A percentile compares a stretch with the other conserved stretches of the same genome.
phyloP scores from a whole-genome alignment of 2,888 invertebrate species.

The Conistra vaccinii region DNA sequence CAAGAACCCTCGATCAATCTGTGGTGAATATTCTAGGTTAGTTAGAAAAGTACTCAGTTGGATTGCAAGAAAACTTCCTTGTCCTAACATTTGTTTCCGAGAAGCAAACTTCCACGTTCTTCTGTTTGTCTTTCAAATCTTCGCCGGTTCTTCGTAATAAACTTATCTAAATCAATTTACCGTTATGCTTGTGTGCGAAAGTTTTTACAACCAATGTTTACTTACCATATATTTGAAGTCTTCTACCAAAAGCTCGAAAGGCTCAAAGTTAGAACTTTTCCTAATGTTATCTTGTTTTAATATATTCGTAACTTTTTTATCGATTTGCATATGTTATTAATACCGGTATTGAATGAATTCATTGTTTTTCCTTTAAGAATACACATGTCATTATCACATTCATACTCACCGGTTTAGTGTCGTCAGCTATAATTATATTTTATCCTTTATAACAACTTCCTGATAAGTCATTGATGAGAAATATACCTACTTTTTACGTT shows the following conservation, averaged over 20 bases:
- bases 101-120: conserved; percentile 6
- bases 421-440: conserved; percentile 31
- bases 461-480: conserved; percentile 49
- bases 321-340: background rate
- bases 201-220: conserved; percentile 25
- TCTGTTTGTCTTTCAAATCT: conserved; percentile 41
- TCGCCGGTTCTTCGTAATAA: conserved; percentile 8
- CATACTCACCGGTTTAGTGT: background rate
- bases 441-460: conserved; percentile 45
- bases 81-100: conserved; percentile 30
- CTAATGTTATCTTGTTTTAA: conserved; percentile 1
- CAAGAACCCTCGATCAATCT: conserved; percentile 11
- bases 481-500: conserved; percentile 13
- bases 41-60: conserved; percentile 19
- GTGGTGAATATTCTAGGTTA: conserved; percentile 12
- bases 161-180: conserved; percentile 31
- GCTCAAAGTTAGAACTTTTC: background rate
- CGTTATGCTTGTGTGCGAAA: conserved; percentile 25
- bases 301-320: background rate
- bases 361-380: conserved; percentile 20
- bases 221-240: conserved; percentile 10
- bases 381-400: conserved; percentile 13
- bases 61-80: conserved; percentile 18
- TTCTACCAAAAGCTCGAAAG: background rate
- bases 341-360: background rate